These are phyloP conservation scores for Acanthis flammea DNA, from an alignment of 2,797 vertebrate genomes.

Conservation along the genomic window DNA sequence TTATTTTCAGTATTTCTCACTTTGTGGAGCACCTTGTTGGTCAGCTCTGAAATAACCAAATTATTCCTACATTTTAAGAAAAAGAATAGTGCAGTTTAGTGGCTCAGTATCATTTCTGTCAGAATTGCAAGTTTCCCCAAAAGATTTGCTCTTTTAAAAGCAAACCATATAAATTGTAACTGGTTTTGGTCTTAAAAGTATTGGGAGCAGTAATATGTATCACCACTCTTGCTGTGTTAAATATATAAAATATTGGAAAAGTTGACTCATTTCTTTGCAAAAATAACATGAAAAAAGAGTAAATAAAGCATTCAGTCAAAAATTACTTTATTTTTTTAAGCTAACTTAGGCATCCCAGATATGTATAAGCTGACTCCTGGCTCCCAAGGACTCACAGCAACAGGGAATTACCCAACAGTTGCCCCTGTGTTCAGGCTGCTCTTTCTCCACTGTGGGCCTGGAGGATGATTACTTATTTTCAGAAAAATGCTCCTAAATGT, in stretches of 20 bases:
- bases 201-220: neutral
- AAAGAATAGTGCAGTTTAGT: neutral
- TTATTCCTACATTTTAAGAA: neutral
- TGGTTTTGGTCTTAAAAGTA: neutral
- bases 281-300: neutral
- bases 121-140: neutral
- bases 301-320: slow-evolving; percentile 37
- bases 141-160: neutral
- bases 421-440: neutral
- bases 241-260: neutral
- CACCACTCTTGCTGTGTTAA: neutral
- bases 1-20: neutral
- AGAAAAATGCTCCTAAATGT: slow-evolving; percentile 18
- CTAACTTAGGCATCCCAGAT: slow-evolving; percentile 18
- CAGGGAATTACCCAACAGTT: slow-evolving; percentile 27
- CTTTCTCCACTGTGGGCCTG: neutral
- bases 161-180: neutral
- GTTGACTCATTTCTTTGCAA: neutral
- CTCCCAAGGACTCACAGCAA: neutral
- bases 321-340: slow-evolving; percentile 47
- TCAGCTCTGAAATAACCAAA: neutral
- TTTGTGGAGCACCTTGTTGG: neutral
- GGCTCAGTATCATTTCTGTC: fast-evolving
- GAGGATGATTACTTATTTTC: slow-evolving; percentile 6
- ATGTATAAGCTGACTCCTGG: slow-evolving; percentile 18